A percentile compares a stretch with the other conserved stretches of the same genome.
Evolutionary conservation across 1,140 invertebrate species (phyloP).

Genomic region (Panulirus ornatus): DNA sequence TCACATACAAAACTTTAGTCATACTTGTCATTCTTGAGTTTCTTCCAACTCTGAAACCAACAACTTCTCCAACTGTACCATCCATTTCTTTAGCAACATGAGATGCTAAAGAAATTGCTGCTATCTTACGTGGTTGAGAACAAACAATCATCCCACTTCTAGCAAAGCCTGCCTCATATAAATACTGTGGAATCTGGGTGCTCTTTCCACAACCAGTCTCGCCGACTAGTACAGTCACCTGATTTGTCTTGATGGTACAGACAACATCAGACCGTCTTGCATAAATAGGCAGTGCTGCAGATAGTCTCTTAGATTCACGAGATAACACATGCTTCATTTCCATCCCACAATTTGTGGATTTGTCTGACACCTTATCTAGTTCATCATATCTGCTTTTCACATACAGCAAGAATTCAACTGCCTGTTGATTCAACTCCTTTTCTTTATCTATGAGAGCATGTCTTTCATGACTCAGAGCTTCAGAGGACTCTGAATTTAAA

Average conservation of each 20-base stretch:
- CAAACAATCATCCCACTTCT: slow-evolving; percentile 5
- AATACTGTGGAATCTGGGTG: slow-evolving; percentile 91
- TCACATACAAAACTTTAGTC: slow-evolving; percentile 11
- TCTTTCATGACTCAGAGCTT: not conserved
- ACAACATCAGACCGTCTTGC: slow-evolving; percentile 28
- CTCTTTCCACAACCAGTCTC: slow-evolving; percentile 95
- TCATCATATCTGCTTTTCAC: not conserved
- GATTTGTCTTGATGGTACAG: slow-evolving; percentile 13
- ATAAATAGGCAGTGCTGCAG: slow-evolving; percentile 27
- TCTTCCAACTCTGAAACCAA: not conserved
- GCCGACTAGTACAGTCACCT: slow-evolving; percentile 85
- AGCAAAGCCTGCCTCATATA: slow-evolving; percentile 81
- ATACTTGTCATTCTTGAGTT: too few relatives aligned
- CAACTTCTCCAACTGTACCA: not conserved
- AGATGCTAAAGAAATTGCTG: slow-evolving; percentile 9
- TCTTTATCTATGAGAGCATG: not conserved
- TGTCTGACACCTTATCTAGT: not conserved
- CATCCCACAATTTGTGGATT: not conserved
- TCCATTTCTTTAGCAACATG: slow-evolving; percentile 25
- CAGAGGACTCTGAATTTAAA: too few relatives aligned
- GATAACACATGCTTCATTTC: not conserved
- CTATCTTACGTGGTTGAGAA: slow-evolving; percentile 40
- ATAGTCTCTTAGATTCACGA: slow-evolving; percentile 12
- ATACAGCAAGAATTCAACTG: slow-evolving; percentile 19
- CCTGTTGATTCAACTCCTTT: slow-evolving; percentile 11